Evolutionary conservation across 2,113 vertebrate species (phyloP).

Genomic region (Trogon melanurus): DNA sequence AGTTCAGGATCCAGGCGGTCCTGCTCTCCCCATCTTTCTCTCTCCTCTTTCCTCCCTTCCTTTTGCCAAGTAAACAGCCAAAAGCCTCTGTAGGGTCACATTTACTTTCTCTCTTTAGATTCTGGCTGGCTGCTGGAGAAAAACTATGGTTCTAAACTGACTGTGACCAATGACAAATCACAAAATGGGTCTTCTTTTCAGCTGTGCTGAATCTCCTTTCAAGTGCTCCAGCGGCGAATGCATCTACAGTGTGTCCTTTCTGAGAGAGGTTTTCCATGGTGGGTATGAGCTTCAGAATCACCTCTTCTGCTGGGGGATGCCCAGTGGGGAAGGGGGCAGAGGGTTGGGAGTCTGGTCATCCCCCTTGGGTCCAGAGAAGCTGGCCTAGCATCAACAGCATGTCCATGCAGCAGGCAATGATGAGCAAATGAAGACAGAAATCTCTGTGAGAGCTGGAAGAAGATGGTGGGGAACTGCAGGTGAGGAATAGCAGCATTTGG

Average conservation of each 20-base stretch:
- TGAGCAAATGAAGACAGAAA: background rate
- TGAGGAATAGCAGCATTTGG: background rate
- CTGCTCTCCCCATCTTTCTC: background rate
- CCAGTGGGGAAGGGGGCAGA: background rate
- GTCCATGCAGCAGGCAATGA: rapidly evolving
- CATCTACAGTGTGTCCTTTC: background rate
- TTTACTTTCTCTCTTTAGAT: background rate
- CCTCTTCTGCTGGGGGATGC: background rate
- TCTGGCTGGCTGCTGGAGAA: background rate
- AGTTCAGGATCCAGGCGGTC: background rate
- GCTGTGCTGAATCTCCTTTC: background rate
- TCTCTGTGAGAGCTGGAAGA: background rate
- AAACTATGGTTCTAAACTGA: background rate
- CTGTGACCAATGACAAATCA: background rate
- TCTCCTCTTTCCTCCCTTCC: background rate
- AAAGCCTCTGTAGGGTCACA: background rate
- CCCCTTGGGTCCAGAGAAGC: background rate
- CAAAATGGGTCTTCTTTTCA: background rate
- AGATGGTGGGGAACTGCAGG: background rate
- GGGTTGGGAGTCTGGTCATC: background rate
- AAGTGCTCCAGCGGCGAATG: background rate
- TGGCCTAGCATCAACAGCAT: background rate
- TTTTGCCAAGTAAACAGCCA: background rate
- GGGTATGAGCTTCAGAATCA: background rate
- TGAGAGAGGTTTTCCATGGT: background rate